phyloP scores from a whole-genome alignment of 2,888 invertebrate species.

The Pelosia muscerda region DNA sequence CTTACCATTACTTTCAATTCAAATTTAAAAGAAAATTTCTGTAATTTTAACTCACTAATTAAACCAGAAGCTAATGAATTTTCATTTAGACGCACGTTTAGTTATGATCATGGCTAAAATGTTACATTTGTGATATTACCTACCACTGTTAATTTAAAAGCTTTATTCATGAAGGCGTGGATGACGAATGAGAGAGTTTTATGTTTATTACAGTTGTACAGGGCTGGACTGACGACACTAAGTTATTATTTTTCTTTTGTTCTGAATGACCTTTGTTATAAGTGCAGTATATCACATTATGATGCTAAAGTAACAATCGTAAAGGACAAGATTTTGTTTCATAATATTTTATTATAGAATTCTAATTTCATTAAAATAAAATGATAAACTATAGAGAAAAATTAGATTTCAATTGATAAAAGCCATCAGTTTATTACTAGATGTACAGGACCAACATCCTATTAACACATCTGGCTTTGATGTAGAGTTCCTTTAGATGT shows the following conservation, averaged over 20 bases:
- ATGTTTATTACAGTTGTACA: slow-evolving; percentile 41
- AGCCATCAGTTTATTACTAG: too few relatives aligned
- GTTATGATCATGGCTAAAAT: slow-evolving; percentile 6
- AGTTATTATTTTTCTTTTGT: neutral
- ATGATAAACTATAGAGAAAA: too few relatives aligned
- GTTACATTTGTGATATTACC: slow-evolving; percentile 29
- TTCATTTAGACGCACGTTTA: slow-evolving; percentile 2
- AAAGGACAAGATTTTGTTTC: too few relatives aligned
- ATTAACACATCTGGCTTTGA: too few relatives aligned
- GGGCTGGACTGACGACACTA: slow-evolving; percentile 20
- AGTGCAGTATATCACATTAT: neutral
- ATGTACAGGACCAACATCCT: too few relatives aligned
- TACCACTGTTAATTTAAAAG: slow-evolving; percentile 51
- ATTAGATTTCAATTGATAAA: too few relatives aligned
- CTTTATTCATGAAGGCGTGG: slow-evolving; percentile 50
- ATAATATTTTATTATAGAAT: too few relatives aligned
- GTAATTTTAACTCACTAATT: neutral
- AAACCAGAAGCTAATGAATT: slow-evolving; percentile 5
- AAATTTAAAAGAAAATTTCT: neutral
- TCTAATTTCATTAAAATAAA: too few relatives aligned
- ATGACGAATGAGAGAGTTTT: slow-evolving; percentile 53
- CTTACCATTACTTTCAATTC: neutral
- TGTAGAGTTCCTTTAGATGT: too few relatives aligned
- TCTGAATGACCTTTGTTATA: neutral
- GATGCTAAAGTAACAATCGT: neutral